Base-by-base conservation (phyloP, 2,797 vertebrate genomes). In the Sebastes goodei region DNA sequence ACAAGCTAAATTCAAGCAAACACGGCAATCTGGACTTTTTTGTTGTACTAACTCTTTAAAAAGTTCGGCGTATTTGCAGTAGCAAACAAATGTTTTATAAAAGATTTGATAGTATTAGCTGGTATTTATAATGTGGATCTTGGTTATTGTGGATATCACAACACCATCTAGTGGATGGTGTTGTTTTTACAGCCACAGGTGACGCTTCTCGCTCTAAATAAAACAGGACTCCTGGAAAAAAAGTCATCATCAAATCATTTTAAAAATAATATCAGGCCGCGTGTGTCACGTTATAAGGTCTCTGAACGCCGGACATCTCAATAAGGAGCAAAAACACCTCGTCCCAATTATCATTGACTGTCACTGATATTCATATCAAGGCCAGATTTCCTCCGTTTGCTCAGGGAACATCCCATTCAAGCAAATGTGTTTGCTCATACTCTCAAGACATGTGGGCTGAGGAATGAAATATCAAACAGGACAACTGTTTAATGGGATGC, bases 391-490 rank as follows among this genome's bases (percentile, higher is more conserved):
- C 65, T 30, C 29, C 42, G 84, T 93, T 93, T 94, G 82, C 88
- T 92, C 81, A 92, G 88, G 86, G 79, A 94, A 89, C 89, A 88
- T 93, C 90, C 76, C 82, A 77, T 90, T 92, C 90, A 89, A 82
- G 85, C 91, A 94, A 93, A 93, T 93, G 88, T 94, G 91, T 94
- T 93, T 93, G 90, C 89, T 91, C 87, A 88, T 57, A 84, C 89
- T 91, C 90, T 92, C 91, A 78, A 92, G 90, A 91, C 93, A 93
- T 92, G 89, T 87, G 91, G 89, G 87, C 91, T 86, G 84, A 92
- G 88, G 88, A 91, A 85, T 87, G 89, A 93, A 92, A 93, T 93
- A 89, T 93, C 92, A 93, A 92, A 92, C 89, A 93, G 92, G 87
- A 93, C 91, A 92, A 92, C 84, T 89, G 89, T 88, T 89, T 83